phyloP scores from a whole-genome alignment of 1,140 invertebrate genomes.

The Neodiprion pinetum region DNA sequence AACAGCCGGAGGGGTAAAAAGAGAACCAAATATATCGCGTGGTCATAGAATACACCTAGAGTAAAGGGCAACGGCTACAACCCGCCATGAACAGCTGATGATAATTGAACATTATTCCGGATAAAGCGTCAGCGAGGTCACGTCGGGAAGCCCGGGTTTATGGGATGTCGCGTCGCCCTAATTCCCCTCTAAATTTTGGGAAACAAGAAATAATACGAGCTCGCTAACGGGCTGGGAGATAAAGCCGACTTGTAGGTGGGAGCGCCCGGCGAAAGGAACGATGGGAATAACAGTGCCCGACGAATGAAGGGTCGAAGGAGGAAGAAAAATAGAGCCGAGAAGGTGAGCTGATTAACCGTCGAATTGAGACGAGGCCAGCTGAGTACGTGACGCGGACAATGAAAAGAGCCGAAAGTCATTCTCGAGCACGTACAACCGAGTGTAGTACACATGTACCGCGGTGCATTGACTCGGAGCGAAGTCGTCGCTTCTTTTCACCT shows the following conservation, averaged over 20 bases:
- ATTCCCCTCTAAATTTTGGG: neutral
- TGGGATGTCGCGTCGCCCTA: neutral
- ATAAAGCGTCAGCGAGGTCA: neutral
- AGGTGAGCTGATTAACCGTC: neutral
- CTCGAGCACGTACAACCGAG: neutral
- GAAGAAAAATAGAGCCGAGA: too few species aligned
- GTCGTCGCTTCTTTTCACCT: too few species aligned
- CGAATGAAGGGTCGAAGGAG: too few species aligned
- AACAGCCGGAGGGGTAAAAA: neutral
- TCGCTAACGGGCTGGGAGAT: neutral
- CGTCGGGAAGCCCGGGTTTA: neutral
- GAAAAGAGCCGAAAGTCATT: neutral
- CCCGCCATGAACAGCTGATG: neutral
- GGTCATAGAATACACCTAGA: neutral
- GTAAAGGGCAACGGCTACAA: neutral
- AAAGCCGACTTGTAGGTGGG: too few species aligned
- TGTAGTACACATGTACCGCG: neutral
- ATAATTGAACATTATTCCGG: neutral
- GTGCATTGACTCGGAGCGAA: neutral
- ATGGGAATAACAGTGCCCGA: too few species aligned
- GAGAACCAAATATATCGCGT: too few species aligned
- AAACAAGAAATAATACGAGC: slow-evolving; percentile 19
- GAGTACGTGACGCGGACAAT: neutral
- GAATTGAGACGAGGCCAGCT: neutral
- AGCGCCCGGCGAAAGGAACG: slow-evolving; percentile 22